Evolutionary conservation across 2,113 vertebrate species (phyloP), one percentile per base, ranked within the genome.

Genomic region (Calypte anna): DNA sequence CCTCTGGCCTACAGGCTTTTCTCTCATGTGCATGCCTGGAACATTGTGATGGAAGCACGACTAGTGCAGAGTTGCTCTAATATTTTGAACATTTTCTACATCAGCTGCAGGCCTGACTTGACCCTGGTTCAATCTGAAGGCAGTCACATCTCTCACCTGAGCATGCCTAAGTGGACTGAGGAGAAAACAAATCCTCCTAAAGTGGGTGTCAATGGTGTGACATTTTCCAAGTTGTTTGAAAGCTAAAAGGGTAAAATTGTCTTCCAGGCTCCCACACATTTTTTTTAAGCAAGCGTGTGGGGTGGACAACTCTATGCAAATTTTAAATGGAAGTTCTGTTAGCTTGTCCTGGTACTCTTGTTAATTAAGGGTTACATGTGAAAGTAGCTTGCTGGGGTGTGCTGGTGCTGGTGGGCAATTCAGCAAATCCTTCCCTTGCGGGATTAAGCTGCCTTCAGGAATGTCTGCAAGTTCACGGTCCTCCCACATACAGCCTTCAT

Each of bases 391-490:
- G 76, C 72, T 91, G 74, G 57, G 92, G 84, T 89, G 72, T 92
- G 48, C 73, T 89, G 63, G 50, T 91, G 78, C 78, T 94, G 53
- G 80, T 91, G 86, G 80, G 68, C n/a, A 3, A 96, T 93, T 96
- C 96, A 96, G 95, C 66, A 0, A 91, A 97, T 96, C 95, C 80
- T 96, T 93, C 66, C 66, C 66, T 72, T 88, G 80, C 82, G 91
- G 93, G 82, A 96, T 96, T 95, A 96, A 96, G 90, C 69, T 96
- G 48, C 66, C 76, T 90, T 78, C 86, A 94, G 94, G 96, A 96
- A 96, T 93, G 90, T 88, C 94, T 95, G 80, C 73, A 89, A 94
- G 90, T 91, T 93, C 91, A 83, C 2, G 31, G 88, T 93, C 86
- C 95, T 96, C 94, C 95, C 95, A 96, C 95, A 81, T 86, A 31